A percentile compares a stretch with the other conserved stretches of the same genome.
phyloP scores from a whole-genome alignment of 2,797 vertebrate genomes.

The Pangasius macronema region DNA sequence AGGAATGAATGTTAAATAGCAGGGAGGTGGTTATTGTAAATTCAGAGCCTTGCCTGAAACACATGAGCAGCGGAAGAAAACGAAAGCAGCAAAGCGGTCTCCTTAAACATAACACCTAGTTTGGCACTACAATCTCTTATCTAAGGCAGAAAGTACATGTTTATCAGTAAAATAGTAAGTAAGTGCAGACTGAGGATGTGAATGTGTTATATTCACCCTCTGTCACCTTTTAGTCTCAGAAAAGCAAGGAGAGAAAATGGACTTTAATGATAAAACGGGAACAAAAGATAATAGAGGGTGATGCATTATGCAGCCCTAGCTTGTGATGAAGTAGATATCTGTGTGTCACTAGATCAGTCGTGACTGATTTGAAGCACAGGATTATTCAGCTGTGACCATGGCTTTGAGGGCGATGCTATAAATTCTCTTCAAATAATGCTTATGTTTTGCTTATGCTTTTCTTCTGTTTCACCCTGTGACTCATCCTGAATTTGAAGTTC shows the following conservation, averaged over 20 bases:
- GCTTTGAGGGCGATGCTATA: slow-evolving; percentile 39
- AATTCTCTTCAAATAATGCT: slow-evolving; percentile 20
- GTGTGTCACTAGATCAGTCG: slow-evolving; percentile 11
- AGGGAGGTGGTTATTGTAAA: not conserved
- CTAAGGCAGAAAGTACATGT: not conserved
- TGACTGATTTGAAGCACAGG: slow-evolving; percentile 32
- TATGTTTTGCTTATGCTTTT: not conserved
- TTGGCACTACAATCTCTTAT: slow-evolving; percentile 11
- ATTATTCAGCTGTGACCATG: slow-evolving; percentile 40
- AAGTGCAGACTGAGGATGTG: slow-evolving; percentile 14
- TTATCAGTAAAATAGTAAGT: slow-evolving; percentile 23
- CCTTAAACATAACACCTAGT: slow-evolving; percentile 7
- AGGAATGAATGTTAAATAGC: not conserved
- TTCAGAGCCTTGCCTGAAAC: not conserved
- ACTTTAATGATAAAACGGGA: slow-evolving; percentile 18
- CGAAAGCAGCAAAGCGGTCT: slow-evolving; percentile 22
- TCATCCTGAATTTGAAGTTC: slow-evolving; percentile 8
- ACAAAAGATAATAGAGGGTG: slow-evolving; percentile 18
- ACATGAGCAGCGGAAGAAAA: not conserved
- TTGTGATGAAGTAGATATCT: not conserved
- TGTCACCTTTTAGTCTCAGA: not conserved
- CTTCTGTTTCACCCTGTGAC: slow-evolving; percentile 31
- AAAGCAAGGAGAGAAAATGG: not conserved
- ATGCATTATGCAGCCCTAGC: not conserved
- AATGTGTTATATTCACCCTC: slow-evolving; percentile 19